Percentiles rank a stretch among this genome's conserved stretches.
Conservation (phyloP, 2,888 invertebrate genomes). For the Eilema depressum region DNA sequence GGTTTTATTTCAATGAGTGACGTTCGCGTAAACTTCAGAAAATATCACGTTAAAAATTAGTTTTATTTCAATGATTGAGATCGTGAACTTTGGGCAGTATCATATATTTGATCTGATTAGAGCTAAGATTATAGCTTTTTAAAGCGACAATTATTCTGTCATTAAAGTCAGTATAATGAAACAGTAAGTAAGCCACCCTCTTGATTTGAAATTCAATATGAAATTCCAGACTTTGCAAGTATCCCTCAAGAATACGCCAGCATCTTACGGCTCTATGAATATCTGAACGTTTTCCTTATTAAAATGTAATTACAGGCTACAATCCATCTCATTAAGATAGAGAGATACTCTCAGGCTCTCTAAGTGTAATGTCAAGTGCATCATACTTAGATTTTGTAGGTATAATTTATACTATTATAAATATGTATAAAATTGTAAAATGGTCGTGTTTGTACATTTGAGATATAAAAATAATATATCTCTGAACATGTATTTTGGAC, state of each 20-base stretch:
- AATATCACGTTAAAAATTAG: too few species aligned
- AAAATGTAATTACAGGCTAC: constrained; percentile 22
- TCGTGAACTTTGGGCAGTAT: too few species aligned
- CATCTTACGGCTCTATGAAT: constrained; percentile 14
- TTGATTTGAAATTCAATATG: constrained; percentile 21
- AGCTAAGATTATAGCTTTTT: not conserved
- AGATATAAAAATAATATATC: too few species aligned
- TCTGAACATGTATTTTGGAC: too few species aligned
- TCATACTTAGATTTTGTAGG: too few species aligned
- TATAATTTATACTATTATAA: too few species aligned
- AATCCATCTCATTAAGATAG: constrained; percentile 12
- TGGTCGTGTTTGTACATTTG: too few species aligned
- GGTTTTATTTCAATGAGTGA: too few species aligned
- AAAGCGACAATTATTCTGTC: not conserved
- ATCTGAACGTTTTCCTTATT: constrained; percentile 23
- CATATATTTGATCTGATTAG: not conserved
- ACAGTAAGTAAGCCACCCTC: constrained; percentile 12
- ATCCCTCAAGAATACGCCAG: constrained; percentile 13
- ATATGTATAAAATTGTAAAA: too few species aligned
- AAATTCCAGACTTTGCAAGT: constrained; percentile 11
- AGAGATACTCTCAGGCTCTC: not conserved
- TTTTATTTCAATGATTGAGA: too few species aligned
- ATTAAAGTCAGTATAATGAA: constrained; percentile 2
- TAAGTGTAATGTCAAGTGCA: not conserved
- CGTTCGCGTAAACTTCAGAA: too few species aligned